Evolutionary conservation across 2,888 invertebrate genomes (phyloP), one percentile per base, ranked within the genome.

Genomic region (Adelognathus sp.): DNA sequence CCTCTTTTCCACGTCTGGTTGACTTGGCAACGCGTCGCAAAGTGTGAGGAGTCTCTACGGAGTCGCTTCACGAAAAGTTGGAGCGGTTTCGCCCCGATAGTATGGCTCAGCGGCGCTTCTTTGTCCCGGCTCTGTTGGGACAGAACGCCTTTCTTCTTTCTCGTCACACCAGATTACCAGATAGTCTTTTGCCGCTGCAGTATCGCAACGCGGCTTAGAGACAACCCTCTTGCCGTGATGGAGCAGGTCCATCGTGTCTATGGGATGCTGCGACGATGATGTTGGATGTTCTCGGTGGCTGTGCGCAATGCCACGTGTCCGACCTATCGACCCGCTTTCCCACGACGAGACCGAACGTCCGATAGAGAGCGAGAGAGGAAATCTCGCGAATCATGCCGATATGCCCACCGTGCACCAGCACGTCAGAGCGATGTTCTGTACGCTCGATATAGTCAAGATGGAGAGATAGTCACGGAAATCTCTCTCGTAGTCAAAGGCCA

Each of bases 321-420:
- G 79, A 76, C 76, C 76, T 79, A 67, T 76, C 76, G 76, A 79
- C 76, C 72, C 63, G 44, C 16, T 78, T 69, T 73, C 69, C 46
- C 73, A 66, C 58, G 75, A 69, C 75, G 31, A 24, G 33, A 50
- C 56, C 27, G 14, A 41, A 39, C n/a, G 24, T 11, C 9, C 31
- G 31, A 31, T 3, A 24, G 33, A 33, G 33, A 33, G 9, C 18
- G 31, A 56, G 63, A 36, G 77, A 69, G 33, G 11, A 29, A 77
- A 67, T 54, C 52, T 11, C 33, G 66, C 46, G 44, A 50, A 69
- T 63, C 63, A 29, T 29, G 50, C 36, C 44, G 33, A 18, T 56
- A 41, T 41, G 67, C 64, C 39, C 39, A 64, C 52, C 33, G 31
- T 63, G 71, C 76, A 60, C 27, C 58, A 66, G 33, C 63, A 63